Conservation (phyloP, 2,113 vertebrate species). For the Arvicanthis niloticus region DNA sequence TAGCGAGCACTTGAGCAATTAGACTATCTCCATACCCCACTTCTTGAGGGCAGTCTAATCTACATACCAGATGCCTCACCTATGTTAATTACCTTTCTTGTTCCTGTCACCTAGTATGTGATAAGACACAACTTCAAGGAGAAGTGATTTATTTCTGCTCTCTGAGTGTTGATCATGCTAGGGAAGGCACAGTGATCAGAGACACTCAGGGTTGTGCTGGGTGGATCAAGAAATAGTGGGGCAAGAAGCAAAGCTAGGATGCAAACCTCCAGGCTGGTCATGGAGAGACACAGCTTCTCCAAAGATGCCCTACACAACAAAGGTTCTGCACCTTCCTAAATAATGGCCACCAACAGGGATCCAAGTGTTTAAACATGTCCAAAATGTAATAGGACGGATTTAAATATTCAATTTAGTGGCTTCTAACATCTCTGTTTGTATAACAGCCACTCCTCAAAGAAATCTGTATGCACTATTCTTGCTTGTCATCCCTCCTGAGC, state of each 20-base stretch:
- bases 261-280: background rate
- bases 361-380: background rate
- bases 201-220: background rate
- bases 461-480: background rate
- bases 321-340: background rate
- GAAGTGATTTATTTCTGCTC: background rate
- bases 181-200: background rate
- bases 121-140: background rate
- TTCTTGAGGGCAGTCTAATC: background rate
- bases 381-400: background rate
- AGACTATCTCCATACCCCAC: background rate
- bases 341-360: background rate
- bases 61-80: background rate
- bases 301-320: background rate
- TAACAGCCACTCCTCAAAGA: background rate
- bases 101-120: background rate
- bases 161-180: background rate
- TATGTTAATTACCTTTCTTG: background rate
- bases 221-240: background rate
- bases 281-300: background rate
- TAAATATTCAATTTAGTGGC: background rate
- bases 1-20: background rate
- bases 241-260: background rate
- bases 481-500: background rate
- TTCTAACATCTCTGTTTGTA: background rate